Conservation (phyloP, 2,113 vertebrate species). For the Gambusia holbrooki region DNA sequence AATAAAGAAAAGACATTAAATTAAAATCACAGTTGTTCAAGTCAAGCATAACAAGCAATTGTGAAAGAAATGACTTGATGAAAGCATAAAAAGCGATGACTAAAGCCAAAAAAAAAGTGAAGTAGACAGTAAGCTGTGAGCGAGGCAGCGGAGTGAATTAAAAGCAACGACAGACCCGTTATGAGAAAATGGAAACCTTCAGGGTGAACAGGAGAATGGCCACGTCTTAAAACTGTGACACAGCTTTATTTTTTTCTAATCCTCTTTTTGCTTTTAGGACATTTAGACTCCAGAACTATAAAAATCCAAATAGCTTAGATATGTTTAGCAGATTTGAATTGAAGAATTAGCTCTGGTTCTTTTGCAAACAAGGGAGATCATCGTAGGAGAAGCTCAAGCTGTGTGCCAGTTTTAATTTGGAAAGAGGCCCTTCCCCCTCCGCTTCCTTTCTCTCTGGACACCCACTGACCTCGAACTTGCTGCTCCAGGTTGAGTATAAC, state of each 20-base stretch:
- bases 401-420: constrained; percentile 53
- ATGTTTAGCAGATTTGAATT: background rate
- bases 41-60: constrained; percentile 22
- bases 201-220: constrained; percentile 53
- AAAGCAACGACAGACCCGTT: constrained; percentile 43
- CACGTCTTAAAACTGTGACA: constrained; percentile 59
- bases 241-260: constrained; percentile 51
- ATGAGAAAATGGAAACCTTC: constrained; percentile 36
- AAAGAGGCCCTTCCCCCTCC: constrained; percentile 58
- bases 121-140: constrained; percentile 32
- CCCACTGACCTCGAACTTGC: constrained; percentile 99
- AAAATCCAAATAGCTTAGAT: background rate
- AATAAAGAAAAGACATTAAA: constrained; percentile 1
- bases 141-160: constrained; percentile 39
- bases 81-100: constrained; percentile 46
- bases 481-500: constrained; percentile 99
- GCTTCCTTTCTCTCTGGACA: constrained; percentile 77
- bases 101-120: constrained; percentile 35
- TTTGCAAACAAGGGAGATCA: background rate
- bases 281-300: background rate
- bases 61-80: constrained; percentile 5
- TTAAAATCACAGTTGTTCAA: constrained; percentile 17
- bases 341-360: background rate
- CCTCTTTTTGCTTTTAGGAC: background rate
- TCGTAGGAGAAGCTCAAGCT: constrained; percentile 42